Base-by-base conservation (phyloP, 2,797 vertebrate genomes). In the Lutjanus campechanus region DNA sequence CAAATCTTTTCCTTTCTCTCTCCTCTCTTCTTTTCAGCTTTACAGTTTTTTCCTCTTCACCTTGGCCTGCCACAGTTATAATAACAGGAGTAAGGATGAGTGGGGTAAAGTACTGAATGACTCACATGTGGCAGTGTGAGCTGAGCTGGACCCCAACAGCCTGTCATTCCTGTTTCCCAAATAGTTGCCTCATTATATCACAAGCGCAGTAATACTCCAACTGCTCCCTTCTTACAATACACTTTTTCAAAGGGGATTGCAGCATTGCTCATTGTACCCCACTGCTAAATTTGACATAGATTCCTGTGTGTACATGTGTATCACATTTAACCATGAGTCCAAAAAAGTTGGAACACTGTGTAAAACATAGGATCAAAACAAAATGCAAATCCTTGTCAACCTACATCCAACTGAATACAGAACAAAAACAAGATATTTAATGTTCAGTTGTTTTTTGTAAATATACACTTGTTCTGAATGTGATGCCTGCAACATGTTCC, bases 131-230 rank as follows among this genome's bases (percentile, higher is more conserved):
- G 78, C 74, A 66, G 59, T 11, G 43, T 50, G 60, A 80, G 72
- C 85, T 59, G 56, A 77, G 70, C 79, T 87, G 85, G 76, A 83
- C 81, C 81, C 73, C 73, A 81, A 72, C 50, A 79, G 76, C 68
- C 76, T 69, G 76, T 86, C 85, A 80, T 55, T 76, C 69, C 67
- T 64, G 49, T 29, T 85, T 76, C 74, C 67, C 46, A 82, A 85
- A 88, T 83, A 79, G 67, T 72, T 88, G 65, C 66, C 73, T 82
- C 53, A 84, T 90, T 90, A 88, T 77, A 88, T 89, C 81, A 84
- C 55, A 68, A 82, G 22, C 63, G 22, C 25, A 12, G 66, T 56
- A 36, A 8, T 11, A 54, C 17, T 50, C n/a, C 62, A 77, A 78
- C 84, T 71, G 69, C 81, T 85, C 60, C 59, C 25, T 69, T 69